Evolutionary conservation across 2,797 vertebrate genomes (phyloP), one percentile per base, ranked within the genome.

Genomic region (Rhadinocentrus ornatus): DNA sequence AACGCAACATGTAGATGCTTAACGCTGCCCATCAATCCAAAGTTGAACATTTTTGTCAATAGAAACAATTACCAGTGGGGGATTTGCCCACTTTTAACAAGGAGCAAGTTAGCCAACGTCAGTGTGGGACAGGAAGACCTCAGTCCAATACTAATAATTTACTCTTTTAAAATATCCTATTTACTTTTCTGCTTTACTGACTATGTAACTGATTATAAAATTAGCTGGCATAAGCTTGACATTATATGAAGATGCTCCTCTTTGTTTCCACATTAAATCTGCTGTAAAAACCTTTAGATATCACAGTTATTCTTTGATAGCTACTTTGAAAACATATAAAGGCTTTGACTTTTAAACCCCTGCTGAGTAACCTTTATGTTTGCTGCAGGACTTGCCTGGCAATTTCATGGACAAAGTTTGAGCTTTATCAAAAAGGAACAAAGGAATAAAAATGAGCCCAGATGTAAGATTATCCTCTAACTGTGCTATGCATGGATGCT

Each of bases 11-110:
- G 79, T 65, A 65, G 57, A 54, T 63, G 59, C 56, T 77, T 76
- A 88, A 88, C 88, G 86, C 74, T 46, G 46, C 63, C 78, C 72
- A 86, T 87, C 87, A 87, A 89, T 91, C 83, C 61, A 73, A 75
- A 81, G 72, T 84, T 86, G 64, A 85, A 62, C 70, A 54, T 78
- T 84, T 88, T 69, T 82, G 88, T 87, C 88, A 86, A 88, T 66
- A 83, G 60, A 86, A 73, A 75, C 73, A 48, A 75, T 73, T 1
- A 46, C 73, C 52, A 66, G 66, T 63, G 56, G 72, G 77, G 64
- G 44, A 75, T 69, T 75, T 87, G 73, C 86, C 86, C 66, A 72
- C 79, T 86, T 85, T 89, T 86, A 88, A 88, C 70, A 75, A 80
- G 78, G 74, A 52, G 41, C 58, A 76, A 79, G 76, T 88, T 65